A percentile compares a stretch with the other conserved stretches of the same genome.
phyloP scores from a whole-genome alignment of 1,140 invertebrate species.

The Schlechtendalia chinensis region DNA sequence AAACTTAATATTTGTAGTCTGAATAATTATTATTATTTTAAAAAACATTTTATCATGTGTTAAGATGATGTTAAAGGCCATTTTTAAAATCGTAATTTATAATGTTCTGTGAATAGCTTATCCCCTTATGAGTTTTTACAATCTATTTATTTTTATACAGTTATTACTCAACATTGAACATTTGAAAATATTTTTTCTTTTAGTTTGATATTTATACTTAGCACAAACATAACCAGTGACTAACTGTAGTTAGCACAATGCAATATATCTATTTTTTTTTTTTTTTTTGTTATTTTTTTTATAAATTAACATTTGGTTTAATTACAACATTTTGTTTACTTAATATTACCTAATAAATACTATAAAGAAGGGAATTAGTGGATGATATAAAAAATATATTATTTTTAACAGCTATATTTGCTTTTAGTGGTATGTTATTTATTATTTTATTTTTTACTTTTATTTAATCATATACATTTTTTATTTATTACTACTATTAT shows the following conservation, averaged over 20 bases:
- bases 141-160: constrained; percentile 21
- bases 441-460: constrained; percentile 39
- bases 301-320: constrained; percentile 27
- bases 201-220: constrained; percentile 3
- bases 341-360: constrained; percentile 26
- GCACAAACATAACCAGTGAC: constrained; percentile 23
- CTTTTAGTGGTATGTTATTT: constrained; percentile 32
- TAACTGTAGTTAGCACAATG: background rate
- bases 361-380: background rate
- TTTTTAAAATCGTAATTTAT: background rate
- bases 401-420: constrained; percentile 36
- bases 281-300: background rate
- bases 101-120: constrained; percentile 11
- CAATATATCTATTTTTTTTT: constrained; percentile 6
- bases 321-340: constrained; percentile 12
- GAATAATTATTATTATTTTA: background rate
- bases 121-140: background rate
- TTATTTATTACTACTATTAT: constrained; percentile 34
- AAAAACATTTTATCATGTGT: background rate
- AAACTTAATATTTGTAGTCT: background rate
- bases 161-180: background rate
- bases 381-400: background rate
- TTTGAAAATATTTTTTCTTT: background rate
- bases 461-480: constrained; percentile 28
- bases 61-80: background rate